Evolutionary conservation across 1,140 invertebrate species (phyloP).

Genomic region (Eupristina koningsbergeri): DNA sequence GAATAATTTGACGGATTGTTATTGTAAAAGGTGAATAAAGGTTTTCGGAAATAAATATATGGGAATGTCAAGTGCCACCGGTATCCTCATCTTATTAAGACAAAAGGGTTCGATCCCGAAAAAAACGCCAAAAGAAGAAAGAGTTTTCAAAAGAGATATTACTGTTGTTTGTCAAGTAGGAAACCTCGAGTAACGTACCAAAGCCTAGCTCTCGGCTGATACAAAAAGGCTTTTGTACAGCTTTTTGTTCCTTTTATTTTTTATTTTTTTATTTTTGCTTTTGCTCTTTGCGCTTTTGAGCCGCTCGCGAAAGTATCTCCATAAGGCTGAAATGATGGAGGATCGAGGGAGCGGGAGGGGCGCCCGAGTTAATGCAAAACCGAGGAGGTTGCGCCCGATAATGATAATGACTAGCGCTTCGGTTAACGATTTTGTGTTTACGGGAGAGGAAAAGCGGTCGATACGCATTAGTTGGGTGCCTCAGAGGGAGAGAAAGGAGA

Average conservation of each 20-base stretch:
- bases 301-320: not conserved
- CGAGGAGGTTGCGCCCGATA: not conserved
- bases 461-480: not conserved
- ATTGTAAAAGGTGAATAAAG: not conserved
- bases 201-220: constrained; percentile 26
- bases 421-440: not conserved
- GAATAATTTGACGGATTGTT: not conserved
- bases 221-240: constrained; percentile 32
- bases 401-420: not conserved
- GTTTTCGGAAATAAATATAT: not conserved
- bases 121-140: too few species aligned
- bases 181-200: constrained; percentile 7
- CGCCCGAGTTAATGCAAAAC: not conserved
- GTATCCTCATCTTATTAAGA: not conserved
- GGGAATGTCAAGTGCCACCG: too few species aligned
- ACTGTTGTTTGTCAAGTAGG: constrained; percentile 42
- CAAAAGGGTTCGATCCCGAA: not conserved
- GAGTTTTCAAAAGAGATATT: not conserved
- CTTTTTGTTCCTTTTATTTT: too few species aligned
- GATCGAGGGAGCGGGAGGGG: not conserved
- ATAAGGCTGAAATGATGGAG: not conserved
- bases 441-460: not conserved
- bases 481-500: too few species aligned
- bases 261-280: too few species aligned
- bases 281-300: not conserved